Conservation (phyloP, 2,113 vertebrate genomes). For the Sylvia atricapilla region DNA sequence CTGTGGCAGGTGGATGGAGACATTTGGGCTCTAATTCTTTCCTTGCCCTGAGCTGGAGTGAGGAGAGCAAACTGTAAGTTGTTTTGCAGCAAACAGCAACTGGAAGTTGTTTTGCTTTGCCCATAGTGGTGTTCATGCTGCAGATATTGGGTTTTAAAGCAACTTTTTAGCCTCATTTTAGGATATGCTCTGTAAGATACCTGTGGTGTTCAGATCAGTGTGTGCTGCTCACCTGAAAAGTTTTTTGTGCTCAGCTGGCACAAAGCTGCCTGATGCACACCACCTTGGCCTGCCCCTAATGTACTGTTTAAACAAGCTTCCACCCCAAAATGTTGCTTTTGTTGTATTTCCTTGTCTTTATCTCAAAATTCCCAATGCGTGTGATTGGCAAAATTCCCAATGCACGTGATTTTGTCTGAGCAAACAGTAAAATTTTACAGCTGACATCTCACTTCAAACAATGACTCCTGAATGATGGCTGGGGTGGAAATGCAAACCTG, state of each 20-base stretch:
- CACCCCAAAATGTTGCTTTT: background rate
- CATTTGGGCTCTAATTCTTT: background rate
- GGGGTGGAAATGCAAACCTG: background rate
- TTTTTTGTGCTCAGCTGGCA: background rate
- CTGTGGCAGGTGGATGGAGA: background rate
- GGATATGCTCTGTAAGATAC: background rate
- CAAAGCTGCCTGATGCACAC: background rate
- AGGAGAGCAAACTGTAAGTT: background rate
- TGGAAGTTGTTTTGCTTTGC: background rate
- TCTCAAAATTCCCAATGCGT: background rate
- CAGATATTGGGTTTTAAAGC: background rate
- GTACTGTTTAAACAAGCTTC: background rate
- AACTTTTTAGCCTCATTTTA: background rate
- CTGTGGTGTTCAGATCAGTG: background rate
- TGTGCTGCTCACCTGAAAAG: background rate
- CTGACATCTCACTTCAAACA: background rate
- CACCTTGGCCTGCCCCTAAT: fast-evolving
- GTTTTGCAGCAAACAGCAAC: too few species aligned
- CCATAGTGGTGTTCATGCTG: background rate
- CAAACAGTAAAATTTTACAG: background rate
- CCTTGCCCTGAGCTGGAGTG: background rate
- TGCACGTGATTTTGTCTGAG: background rate
- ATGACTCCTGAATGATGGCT: fast-evolving
- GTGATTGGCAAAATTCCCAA: background rate
- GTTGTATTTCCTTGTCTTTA: background rate